These are phyloP conservation scores for Dryoscopus gambensis DNA, from an alignment of 2,113 vertebrate species.

Conservation along the genomic window DNA sequence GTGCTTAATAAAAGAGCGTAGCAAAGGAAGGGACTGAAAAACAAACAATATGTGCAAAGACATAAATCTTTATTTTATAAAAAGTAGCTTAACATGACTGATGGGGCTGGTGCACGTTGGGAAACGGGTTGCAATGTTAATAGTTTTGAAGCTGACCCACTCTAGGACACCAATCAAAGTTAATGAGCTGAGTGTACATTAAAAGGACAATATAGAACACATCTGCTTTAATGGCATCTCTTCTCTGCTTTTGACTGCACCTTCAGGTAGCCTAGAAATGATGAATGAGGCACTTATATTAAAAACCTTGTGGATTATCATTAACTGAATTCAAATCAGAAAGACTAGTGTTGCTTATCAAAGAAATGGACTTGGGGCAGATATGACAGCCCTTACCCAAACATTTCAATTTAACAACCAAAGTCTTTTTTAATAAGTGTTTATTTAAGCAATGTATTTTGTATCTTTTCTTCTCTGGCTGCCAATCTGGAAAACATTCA, in stretches of 20 bases:
- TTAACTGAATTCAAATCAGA: neutral
- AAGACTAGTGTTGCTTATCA: neutral
- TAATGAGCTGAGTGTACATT: constrained; percentile 1
- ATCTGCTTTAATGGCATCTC: constrained; percentile 5
- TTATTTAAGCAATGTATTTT: neutral
- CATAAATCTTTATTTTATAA: neutral
- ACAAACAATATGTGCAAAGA: neutral
- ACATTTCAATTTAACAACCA: neutral
- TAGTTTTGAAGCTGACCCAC: neutral
- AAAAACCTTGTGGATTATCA: neutral
- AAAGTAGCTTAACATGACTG: neutral
- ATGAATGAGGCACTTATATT: constrained; percentile 17
- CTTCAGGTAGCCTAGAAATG: constrained; percentile 11
- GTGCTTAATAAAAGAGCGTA: neutral
- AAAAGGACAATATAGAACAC: neutral
- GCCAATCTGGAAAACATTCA: neutral
- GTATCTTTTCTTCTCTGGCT: neutral
- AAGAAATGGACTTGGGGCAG: neutral
- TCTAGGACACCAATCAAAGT: neutral
- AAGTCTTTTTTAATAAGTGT: neutral
- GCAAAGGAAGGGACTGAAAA: neutral
- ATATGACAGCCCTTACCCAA: neutral
- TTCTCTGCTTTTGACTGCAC: constrained; percentile 10
- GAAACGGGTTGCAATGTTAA: neutral
- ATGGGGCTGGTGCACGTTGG: neutral